phyloP scores from a whole-genome alignment of 2,113 vertebrate species.

The Pardalotus punctatus region DNA sequence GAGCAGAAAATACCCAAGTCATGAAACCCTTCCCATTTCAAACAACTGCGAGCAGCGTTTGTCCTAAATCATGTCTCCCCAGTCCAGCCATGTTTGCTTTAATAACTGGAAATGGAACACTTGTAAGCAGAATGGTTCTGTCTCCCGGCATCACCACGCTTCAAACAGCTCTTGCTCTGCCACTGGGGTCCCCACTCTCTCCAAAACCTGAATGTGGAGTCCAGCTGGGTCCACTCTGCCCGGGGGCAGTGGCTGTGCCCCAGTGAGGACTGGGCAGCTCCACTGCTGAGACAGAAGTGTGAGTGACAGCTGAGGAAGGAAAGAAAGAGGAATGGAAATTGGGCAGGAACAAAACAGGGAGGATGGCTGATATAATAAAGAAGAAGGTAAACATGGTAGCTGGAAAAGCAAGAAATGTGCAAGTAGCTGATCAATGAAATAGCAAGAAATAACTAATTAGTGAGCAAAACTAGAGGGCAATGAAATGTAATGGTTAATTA shows the following conservation, averaged over 20 bases:
- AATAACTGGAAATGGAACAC: not conserved
- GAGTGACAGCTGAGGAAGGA: not conserved
- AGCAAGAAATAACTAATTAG: conserved; percentile 30
- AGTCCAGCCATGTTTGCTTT: not conserved
- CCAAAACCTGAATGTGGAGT: rapidly evolving
- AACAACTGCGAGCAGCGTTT: not conserved
- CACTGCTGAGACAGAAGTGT: not conserved
- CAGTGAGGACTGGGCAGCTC: not conserved
- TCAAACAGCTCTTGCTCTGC: not conserved
- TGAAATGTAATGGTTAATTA: conserved; percentile 34
- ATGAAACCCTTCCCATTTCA: not conserved
- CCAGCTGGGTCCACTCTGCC: rapidly evolving
- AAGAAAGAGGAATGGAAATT: not conserved
- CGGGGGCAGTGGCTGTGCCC: not conserved
- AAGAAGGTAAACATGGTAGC: not conserved
- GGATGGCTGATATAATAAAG: not conserved
- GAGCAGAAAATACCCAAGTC: not conserved
- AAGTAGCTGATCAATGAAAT: not conserved
- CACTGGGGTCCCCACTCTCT: not conserved
- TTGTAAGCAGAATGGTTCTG: not conserved
- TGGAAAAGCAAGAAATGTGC: not conserved
- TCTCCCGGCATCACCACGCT: not conserved
- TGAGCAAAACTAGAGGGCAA: not conserved
- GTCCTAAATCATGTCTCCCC: not conserved
- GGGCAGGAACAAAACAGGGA: not conserved